These are phyloP conservation scores for Aphidius gifuensis DNA, from an alignment of 1,140 invertebrate species.

Conservation along the genomic window DNA sequence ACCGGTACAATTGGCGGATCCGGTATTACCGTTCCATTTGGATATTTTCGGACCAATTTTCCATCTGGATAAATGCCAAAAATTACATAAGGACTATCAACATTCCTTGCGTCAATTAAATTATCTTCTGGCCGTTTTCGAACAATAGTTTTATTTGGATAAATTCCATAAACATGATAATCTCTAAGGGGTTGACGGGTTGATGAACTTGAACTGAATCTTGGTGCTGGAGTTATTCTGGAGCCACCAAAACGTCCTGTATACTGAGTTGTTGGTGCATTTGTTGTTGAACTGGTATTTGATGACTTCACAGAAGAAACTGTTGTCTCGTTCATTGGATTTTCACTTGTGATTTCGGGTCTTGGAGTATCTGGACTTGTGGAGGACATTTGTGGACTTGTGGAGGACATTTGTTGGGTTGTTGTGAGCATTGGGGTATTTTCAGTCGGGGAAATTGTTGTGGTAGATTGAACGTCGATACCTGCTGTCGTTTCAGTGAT, in stretches of 20 bases:
- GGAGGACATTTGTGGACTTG: constrained; percentile 21
- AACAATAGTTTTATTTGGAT: constrained; percentile 72
- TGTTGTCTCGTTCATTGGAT: too few species aligned
- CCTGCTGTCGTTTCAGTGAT: constrained; percentile 53
- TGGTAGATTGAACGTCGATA: constrained; percentile 33
- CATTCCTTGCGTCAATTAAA: constrained; percentile 62
- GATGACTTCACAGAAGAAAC: too few species aligned
- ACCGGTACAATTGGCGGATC: constrained; percentile 59
- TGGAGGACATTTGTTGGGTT: constrained; percentile 31
- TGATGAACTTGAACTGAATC: constrained; percentile 46
- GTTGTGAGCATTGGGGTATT: constrained; percentile 29
- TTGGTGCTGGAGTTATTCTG: constrained; percentile 44
- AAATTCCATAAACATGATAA: constrained; percentile 69
- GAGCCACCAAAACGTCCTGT: constrained; percentile 45
- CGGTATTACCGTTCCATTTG: constrained; percentile 70
- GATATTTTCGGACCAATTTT: constrained; percentile 69
- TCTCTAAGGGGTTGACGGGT: constrained; percentile 59
- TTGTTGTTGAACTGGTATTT: constrained; percentile 9
- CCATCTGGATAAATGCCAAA: constrained; percentile 71
- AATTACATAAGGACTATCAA: constrained; percentile 67
- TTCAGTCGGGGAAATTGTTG: constrained; percentile 39
- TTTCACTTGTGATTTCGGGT: too few species aligned
- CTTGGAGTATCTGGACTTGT: constrained; percentile 3
- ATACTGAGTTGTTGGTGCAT: constrained; percentile 31
- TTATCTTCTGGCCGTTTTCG: constrained; percentile 68